Percentiles rank a stretch among this genome's conserved stretches.
phyloP scores from a whole-genome alignment of 1,140 invertebrate genomes.

The Thaumetopoea pityocampa region DNA sequence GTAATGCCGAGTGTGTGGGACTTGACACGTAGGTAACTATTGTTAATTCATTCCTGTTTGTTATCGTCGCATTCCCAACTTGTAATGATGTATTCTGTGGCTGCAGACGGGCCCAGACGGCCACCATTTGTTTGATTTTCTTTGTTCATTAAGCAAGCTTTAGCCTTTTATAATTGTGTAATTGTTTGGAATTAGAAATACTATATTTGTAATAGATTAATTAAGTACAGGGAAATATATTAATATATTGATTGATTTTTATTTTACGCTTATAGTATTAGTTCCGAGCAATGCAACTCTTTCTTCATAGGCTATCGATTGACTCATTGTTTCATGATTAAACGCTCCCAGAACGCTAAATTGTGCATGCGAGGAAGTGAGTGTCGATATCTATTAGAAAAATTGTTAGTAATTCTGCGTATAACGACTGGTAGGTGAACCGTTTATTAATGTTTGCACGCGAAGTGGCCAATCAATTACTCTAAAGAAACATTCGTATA shows the following conservation, averaged over 20 bases:
- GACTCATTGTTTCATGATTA: conserved; percentile 30
- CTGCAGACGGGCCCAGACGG: conserved; percentile 8
- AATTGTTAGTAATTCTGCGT: conserved; percentile 46
- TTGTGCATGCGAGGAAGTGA: conserved; percentile 30
- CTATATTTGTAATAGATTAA: too few relatives aligned
- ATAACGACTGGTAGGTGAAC: conserved; percentile 44
- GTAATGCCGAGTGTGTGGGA: conserved; percentile 69
- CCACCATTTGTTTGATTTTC: conserved; percentile 33
- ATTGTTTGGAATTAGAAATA: too few relatives aligned
- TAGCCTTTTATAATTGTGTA: too few relatives aligned
- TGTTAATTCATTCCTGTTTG: conserved; percentile 60
- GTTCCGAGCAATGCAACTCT: conserved; percentile 8
- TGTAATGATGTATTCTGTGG: conserved; percentile 37
- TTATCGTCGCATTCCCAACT: conserved; percentile 51
- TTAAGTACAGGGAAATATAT: too few relatives aligned
- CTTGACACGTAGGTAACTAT: conserved; percentile 69
- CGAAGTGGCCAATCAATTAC: conserved; percentile 43
- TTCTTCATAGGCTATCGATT: conserved; percentile 15
- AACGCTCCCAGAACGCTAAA: conserved; percentile 17
- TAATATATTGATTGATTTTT: too few relatives aligned
- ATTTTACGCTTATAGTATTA: conserved; percentile 5
- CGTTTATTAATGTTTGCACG: conserved; percentile 63
- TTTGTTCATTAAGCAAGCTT: not conserved
- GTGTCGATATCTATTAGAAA: conserved; percentile 50
- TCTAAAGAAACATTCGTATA: conserved; percentile 46